phyloP scores from a whole-genome alignment of 2,113 vertebrate species.

The Aplodontia rufa region DNA sequence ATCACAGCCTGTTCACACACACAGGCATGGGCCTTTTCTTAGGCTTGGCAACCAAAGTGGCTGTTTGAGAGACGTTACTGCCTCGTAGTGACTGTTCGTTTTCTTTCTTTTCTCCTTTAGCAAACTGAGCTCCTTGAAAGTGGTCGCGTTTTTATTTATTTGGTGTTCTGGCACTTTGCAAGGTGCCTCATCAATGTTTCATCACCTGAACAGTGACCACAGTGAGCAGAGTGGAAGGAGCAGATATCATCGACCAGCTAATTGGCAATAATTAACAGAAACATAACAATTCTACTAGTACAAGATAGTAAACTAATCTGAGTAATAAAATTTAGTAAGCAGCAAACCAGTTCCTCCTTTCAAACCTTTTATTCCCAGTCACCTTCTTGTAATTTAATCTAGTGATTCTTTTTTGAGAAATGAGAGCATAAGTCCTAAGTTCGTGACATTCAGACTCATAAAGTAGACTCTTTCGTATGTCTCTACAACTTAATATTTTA shows the following conservation, averaged over 20 bases:
- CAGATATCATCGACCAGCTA: neutral
- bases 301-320: neutral
- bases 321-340: neutral
- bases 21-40: neutral
- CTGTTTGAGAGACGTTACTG: neutral
- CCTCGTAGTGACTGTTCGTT: no score
- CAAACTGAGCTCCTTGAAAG: neutral
- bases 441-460: neutral
- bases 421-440: neutral
- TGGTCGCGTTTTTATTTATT: neutral
- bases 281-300: neutral
- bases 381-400: neutral
- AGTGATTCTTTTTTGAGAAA: neutral
- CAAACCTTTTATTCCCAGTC: neutral
- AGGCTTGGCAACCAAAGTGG: neutral
- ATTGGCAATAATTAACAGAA: neutral
- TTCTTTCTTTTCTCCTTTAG: neutral
- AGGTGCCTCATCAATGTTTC: neutral
- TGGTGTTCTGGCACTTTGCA: neutral
- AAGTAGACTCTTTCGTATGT: neutral
- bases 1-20: neutral
- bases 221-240: neutral
- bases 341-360: neutral
- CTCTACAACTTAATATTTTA: neutral
- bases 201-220: neutral